Conservation (phyloP, 2,797 vertebrate species). For the Babyrousa celebensis region DNA sequence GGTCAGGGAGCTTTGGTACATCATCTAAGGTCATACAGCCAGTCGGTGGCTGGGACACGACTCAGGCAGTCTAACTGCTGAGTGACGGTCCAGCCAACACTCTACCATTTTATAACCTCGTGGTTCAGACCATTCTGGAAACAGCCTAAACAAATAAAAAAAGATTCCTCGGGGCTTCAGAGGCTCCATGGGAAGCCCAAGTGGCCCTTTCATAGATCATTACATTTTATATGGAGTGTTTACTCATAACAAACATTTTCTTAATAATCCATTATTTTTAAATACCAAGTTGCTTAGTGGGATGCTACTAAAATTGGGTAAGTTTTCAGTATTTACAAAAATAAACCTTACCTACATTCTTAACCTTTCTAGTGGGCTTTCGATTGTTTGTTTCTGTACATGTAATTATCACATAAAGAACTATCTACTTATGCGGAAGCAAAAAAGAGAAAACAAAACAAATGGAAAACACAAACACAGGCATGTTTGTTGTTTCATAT, state of each 20-base stretch:
- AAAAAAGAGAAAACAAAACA: conserved; percentile 81
- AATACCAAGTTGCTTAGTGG: background rate
- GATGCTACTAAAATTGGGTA: background rate
- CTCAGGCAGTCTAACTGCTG: background rate
- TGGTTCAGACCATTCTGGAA: background rate
- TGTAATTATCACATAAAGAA: conserved; percentile 79
- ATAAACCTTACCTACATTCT: conserved; percentile 45
- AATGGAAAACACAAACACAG: conserved; percentile 86
- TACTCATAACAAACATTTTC: conserved; percentile 72
- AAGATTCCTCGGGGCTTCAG: background rate
- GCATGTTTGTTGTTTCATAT: conserved; percentile 88
- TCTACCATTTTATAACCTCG: background rate
- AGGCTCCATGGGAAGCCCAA: background rate
- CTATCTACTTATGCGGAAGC: conserved; percentile 75
- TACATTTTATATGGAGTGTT: conserved; percentile 59
- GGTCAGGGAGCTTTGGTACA: background rate
- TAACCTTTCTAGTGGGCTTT: conserved; percentile 74
- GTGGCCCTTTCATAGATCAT: conserved; percentile 61
- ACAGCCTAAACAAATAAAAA: conserved; percentile 33
- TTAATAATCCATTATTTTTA: conserved; percentile 63
- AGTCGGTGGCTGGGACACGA: background rate
- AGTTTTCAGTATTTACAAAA: conserved; percentile 41
- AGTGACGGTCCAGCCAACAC: background rate
- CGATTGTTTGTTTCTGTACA: conserved; percentile 54
- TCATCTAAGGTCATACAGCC: background rate